These are phyloP conservation scores for Psix sp. DNA, from an alignment of 1,140 invertebrate species.

Conservation along the genomic window DNA sequence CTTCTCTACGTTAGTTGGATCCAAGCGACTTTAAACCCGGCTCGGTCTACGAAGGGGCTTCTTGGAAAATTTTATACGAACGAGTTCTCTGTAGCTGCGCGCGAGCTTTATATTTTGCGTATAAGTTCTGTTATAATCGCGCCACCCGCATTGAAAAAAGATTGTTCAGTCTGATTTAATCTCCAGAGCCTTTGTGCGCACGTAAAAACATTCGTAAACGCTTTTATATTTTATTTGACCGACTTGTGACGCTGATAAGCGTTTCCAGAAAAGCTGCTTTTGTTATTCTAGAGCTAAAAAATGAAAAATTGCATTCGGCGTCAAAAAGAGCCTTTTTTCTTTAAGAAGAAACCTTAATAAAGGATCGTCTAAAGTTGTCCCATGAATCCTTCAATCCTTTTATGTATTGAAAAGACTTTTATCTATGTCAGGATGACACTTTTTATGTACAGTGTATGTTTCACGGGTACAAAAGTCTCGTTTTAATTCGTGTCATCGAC, in stretches of 20 bases:
- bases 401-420: not conserved
- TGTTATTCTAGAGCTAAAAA: too few relatives aligned
- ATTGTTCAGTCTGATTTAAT: constrained; percentile 48
- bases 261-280: too few relatives aligned
- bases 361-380: not conserved
- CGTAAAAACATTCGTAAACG: constrained; percentile 47
- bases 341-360: too few relatives aligned
- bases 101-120: constrained; percentile 46
- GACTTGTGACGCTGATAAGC: constrained; percentile 1
- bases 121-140: constrained; percentile 53
- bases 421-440: constrained; percentile 3
- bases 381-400: constrained; percentile 15
- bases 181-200: constrained; percentile 28
- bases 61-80: constrained; percentile 66
- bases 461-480: not conserved
- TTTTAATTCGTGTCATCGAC: too few relatives aligned
- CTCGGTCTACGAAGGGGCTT: constrained; percentile 57
- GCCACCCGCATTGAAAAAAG: constrained; percentile 57
- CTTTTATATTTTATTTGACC: constrained; percentile 36
- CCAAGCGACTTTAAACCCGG: constrained; percentile 46
- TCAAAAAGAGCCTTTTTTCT: too few relatives aligned
- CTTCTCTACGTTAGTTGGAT: constrained; percentile 37
- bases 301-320: too few relatives aligned
- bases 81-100: constrained; percentile 52
- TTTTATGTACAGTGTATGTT: constrained; percentile 14